Percentiles rank a stretch among this genome's conserved stretches.
Evolutionary conservation across 2,113 vertebrate genomes (phyloP).

Genomic region (Fulica atra): DNA sequence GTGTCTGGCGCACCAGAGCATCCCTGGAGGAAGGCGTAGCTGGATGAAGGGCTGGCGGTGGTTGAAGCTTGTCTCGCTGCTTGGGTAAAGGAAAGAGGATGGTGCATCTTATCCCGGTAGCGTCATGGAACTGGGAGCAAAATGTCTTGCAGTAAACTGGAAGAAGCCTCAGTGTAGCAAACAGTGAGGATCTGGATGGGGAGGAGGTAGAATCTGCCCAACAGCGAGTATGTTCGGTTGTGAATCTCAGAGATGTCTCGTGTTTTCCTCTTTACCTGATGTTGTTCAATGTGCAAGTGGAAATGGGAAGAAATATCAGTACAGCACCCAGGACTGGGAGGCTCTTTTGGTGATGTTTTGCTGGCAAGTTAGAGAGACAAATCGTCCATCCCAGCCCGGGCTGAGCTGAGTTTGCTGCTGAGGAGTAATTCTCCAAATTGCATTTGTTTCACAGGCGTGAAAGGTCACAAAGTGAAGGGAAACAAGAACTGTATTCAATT

Average conservation of each 20-base stretch:
- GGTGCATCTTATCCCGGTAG: background rate
- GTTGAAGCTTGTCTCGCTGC: background rate
- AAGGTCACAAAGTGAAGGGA: slow-evolving; percentile 71
- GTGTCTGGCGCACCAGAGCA: background rate
- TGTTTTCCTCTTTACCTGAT: background rate
- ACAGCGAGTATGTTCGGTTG: background rate
- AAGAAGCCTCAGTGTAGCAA: background rate
- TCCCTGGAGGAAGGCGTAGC: background rate
- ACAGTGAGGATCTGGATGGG: background rate
- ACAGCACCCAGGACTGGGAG: background rate
- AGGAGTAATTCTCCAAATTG: slow-evolving; percentile 73
- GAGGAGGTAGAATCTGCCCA: background rate
- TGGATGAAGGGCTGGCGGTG: background rate
- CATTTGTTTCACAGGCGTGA: slow-evolving; percentile 72
- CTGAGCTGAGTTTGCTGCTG: slow-evolving; percentile 54
- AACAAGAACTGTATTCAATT: slow-evolving; percentile 72
- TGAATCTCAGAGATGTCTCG: background rate
- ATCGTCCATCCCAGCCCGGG: slow-evolving; percentile 16
- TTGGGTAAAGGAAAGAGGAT: background rate
- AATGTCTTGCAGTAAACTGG: background rate
- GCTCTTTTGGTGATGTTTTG: slow-evolving; percentile 22
- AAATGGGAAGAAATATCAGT: background rate
- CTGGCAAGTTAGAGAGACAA: slow-evolving; percentile 11
- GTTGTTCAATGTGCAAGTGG: background rate
- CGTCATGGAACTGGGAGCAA: background rate